Evolutionary conservation across 2,797 vertebrate genomes (phyloP), one percentile per base, ranked within the genome.

Genomic region (Erethizon dorsatum): DNA sequence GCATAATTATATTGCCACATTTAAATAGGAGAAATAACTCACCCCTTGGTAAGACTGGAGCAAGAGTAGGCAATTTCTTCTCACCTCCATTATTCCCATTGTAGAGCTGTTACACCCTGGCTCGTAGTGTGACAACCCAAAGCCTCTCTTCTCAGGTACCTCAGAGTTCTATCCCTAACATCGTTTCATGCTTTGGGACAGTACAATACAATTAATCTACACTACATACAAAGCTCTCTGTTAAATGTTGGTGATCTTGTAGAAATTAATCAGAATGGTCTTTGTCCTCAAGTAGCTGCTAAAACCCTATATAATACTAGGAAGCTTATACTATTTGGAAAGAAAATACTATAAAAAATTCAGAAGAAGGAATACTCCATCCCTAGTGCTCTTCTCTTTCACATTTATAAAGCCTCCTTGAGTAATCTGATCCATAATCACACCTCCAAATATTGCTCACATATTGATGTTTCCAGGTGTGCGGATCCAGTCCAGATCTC

Each of bases 181-280:
- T 8, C 26, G 65, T 41, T 6, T 12, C n/a, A 47, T 67, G 22
- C 5, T 69, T 41, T n/a, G 80, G 11, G 45, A 77, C 28, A 92
- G 90, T 52, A 50, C 52, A 95, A 52, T 37, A 54, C 37, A 94
- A 90, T 80, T 28, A 85, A 85, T 92, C 75, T 61, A 89, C 5
- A 96, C 22, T 71, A 33, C 52, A 18, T 14, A 91, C 52, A 94
- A 77, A 5, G 31, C 11, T 91, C 13, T 73, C 57, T 94, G 75
- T 15, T 95, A 90, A 61, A 71, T 93, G 5, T 41, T 63, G 61
- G 5, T 31, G 56, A 83, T 41, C 11, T 75, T 92, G 17, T 52
- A 67, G 45, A 96, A 91, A 94, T 61, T 80, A 86, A 91, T 95
- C 31, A 95, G 26, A 47, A 41, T n/a, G 3, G 1, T 83, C 3